These are phyloP conservation scores for Takifugu ocellatus DNA, from an alignment of 2,797 vertebrate species.

Conservation along the genomic window DNA sequence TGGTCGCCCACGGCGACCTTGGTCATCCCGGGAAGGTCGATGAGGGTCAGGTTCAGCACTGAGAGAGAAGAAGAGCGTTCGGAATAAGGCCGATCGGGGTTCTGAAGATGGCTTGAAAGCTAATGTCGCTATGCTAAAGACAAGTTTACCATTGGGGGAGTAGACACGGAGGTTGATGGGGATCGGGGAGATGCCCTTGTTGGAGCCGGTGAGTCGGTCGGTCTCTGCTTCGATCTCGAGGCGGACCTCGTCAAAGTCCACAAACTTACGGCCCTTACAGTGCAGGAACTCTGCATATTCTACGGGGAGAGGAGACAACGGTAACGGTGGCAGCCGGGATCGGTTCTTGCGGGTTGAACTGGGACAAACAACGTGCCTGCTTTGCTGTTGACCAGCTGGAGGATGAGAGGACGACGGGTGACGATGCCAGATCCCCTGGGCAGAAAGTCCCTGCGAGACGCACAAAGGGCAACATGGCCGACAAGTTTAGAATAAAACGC, in stretches of 20 bases:
- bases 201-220: conserved; percentile 88
- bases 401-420: conserved; percentile 88
- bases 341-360: too few relatives aligned
- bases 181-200: conserved; percentile 91
- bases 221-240: conserved; percentile 93
- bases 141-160: conserved; percentile 74
- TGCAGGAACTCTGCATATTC: conserved; percentile 96
- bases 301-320: conserved; percentile 45
- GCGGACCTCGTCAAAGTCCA: conserved; percentile 93
- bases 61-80: conserved; percentile 1
- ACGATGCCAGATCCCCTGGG: conserved; percentile 91
- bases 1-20: conserved; percentile 95
- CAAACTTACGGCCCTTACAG: conserved; percentile 93
- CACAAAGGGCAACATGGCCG: conserved; percentile 2
- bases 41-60: conserved; percentile 90
- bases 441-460: conserved; percentile 83
- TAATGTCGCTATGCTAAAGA: not conserved
- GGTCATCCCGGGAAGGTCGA: conserved; percentile 93
- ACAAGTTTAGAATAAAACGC: not conserved
- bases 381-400: conserved; percentile 90
- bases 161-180: conserved; percentile 94
- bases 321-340: not conserved
- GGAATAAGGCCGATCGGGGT: not conserved
- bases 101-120: too few relatives aligned
- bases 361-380: conserved; percentile 67